Percentiles rank a stretch among this genome's conserved stretches.
These are phyloP conservation scores for Ametastegia equiseti DNA, from an alignment of 2,888 invertebrate genomes.

Conservation along the genomic window DNA sequence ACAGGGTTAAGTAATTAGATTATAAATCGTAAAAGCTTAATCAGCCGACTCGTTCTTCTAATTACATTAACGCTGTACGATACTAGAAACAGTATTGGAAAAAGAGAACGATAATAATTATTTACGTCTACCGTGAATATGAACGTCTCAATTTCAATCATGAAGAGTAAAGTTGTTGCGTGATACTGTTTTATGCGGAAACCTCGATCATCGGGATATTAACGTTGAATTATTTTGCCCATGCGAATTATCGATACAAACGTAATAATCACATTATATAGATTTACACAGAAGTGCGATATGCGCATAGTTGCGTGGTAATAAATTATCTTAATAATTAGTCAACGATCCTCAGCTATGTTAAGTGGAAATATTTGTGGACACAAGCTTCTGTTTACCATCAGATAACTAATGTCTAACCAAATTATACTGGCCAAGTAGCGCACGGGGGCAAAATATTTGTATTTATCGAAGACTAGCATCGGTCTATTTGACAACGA, in stretches of 20 bases:
- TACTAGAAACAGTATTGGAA: not conserved
- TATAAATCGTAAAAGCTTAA: slow-evolving; percentile 24
- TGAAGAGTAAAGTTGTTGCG: too few species aligned
- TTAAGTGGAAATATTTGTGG: slow-evolving; percentile 27
- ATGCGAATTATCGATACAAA: not conserved
- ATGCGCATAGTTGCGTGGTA: not conserved
- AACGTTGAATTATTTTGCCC: not conserved
- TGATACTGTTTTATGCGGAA: too few species aligned
- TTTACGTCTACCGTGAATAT: too few species aligned
- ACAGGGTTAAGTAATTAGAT: slow-evolving; percentile 15
- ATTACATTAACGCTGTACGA: not conserved
- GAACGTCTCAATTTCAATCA: too few species aligned
- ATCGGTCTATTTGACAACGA: slow-evolving; percentile 44
- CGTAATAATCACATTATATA: not conserved
- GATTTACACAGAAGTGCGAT: not conserved
- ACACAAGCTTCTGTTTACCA: not conserved
- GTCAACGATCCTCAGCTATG: not conserved
- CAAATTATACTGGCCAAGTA: slow-evolving; percentile 32
- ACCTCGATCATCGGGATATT: too few species aligned
- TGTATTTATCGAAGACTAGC: slow-evolving; percentile 26
- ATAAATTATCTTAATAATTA: slow-evolving; percentile 16
- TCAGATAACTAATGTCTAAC: slow-evolving; percentile 44
- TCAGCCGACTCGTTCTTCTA: not conserved
- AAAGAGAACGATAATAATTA: not conserved
- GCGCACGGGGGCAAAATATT: slow-evolving; percentile 29